A percentile compares a stretch with the other conserved stretches of the same genome.
phyloP scores from a whole-genome alignment of 2,888 invertebrate genomes.

The Amiota mariae region DNA sequence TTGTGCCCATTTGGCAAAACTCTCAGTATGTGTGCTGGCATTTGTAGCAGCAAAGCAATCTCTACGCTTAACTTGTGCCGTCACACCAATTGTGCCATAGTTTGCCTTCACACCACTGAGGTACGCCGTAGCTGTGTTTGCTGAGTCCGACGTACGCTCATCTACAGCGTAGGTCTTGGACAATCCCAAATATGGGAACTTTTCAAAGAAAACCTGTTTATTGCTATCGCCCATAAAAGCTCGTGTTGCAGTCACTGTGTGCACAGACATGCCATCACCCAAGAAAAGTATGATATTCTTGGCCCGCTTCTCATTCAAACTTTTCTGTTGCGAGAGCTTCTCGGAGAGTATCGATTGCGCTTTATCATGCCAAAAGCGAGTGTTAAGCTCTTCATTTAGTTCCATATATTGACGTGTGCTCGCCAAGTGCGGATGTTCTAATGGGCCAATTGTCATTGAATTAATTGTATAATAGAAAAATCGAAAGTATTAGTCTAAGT shows the following conservation, averaged over 20 bases:
- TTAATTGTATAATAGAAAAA: too few relatives aligned
- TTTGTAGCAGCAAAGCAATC: conserved; percentile 79
- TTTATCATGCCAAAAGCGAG: conserved; percentile 66
- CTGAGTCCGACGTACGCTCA: conserved; percentile 86
- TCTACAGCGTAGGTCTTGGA: conserved; percentile 84
- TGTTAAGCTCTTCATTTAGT: conserved; percentile 55
- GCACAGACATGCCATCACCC: conserved; percentile 84
- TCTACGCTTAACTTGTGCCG: conserved; percentile 77
- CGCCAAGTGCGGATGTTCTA: conserved; percentile 56
- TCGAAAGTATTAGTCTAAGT: background rate
- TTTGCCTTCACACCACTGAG: conserved; percentile 87
- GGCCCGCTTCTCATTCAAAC: conserved; percentile 63
- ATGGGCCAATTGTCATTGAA: conserved; percentile 29
- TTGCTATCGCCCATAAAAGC: conserved; percentile 79
- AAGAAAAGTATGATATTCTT: conserved; percentile 82
- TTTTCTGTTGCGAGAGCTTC: conserved; percentile 49
- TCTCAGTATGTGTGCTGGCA: conserved; percentile 77
- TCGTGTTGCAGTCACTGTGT: conserved; percentile 80
- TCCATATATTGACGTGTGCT: conserved; percentile 47
- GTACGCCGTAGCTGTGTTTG: conserved; percentile 87
- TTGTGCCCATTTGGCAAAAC: conserved; percentile 83
- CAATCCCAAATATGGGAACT: conserved; percentile 76
- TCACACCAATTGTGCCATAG: conserved; percentile 83
- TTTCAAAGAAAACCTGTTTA: conserved; percentile 77
- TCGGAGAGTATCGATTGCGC: conserved; percentile 63